Percentiles rank a stretch among this genome's conserved stretches.
Evolutionary conservation across 1,140 invertebrate genomes (phyloP).

Genomic region (Pantala flavescens): DNA sequence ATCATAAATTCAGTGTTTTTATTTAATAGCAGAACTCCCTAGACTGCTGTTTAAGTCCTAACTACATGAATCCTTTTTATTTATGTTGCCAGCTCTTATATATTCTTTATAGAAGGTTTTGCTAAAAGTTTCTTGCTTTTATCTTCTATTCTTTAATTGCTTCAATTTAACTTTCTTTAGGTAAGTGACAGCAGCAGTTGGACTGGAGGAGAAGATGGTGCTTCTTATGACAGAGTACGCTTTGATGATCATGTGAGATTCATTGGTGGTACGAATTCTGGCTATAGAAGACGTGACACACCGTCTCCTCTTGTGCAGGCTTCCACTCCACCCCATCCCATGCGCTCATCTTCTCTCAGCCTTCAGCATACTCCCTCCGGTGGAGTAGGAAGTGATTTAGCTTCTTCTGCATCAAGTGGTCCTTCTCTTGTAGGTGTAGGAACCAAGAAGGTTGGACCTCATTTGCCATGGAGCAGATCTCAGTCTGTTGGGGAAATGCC

Average conservation of each 20-base stretch:
- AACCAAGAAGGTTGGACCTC: background rate
- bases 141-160: too few relatives aligned
- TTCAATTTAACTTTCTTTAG: background rate
- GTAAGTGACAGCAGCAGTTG: background rate
- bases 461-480: background rate
- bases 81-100: too few relatives aligned
- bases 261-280: background rate
- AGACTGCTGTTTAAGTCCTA: too few relatives aligned
- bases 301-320: background rate
- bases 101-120: too few relatives aligned
- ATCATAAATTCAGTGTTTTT: too few relatives aligned
- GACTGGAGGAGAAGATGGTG: background rate
- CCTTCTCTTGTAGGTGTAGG: background rate
- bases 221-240: background rate
- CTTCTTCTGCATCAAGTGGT: background rate
- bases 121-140: too few relatives aligned
- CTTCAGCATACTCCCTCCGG: background rate
- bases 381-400: background rate
- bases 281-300: background rate
- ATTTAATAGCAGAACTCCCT: too few relatives aligned
- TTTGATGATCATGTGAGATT: slow-evolving; percentile 1
- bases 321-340: background rate
- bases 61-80: too few relatives aligned
- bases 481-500: background rate
- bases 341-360: background rate